Evolutionary conservation across 2,888 invertebrate species (phyloP).

Genomic region (Agapostemon virescens): DNA sequence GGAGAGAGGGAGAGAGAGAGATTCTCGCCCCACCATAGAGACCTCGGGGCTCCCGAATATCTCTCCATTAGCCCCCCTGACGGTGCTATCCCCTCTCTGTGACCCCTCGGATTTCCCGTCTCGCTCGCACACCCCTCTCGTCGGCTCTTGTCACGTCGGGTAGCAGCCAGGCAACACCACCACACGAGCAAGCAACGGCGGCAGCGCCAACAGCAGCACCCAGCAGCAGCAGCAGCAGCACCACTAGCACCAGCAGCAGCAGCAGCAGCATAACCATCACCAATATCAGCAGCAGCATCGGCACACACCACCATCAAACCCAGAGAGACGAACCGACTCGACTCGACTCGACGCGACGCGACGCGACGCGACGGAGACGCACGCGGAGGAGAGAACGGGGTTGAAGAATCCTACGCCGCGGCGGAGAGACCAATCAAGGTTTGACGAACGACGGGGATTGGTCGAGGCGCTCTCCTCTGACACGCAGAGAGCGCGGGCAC

Average conservation of each 20-base stretch:
- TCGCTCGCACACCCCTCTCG: slow-evolving; percentile 73
- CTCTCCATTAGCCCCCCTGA: slow-evolving; percentile 80
- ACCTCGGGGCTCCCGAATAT: slow-evolving; percentile 77
- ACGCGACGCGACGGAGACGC: slow-evolving; percentile 65
- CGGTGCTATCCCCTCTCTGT: slow-evolving; percentile 73
- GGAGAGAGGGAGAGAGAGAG: slow-evolving; percentile 29
- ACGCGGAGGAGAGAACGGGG: slow-evolving; percentile 74
- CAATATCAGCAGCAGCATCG: slow-evolving; percentile 55
- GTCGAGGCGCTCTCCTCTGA: slow-evolving; percentile 79
- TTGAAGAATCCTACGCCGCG: slow-evolving; percentile 79
- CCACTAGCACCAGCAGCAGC: slow-evolving; percentile 44
- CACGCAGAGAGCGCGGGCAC: slow-evolving; percentile 80
- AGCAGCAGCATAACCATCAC: slow-evolving; percentile 52
- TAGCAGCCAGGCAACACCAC: slow-evolving; percentile 68
- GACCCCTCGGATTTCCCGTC: slow-evolving; percentile 62
- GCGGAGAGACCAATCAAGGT: slow-evolving; percentile 83
- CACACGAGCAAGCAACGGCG: slow-evolving; percentile 56
- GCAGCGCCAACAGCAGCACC: slow-evolving; percentile 48
- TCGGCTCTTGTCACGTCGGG: slow-evolving; percentile 76
- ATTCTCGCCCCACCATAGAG: slow-evolving; percentile 72
- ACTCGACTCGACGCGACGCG: not conserved
- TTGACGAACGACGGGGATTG: slow-evolving; percentile 82
- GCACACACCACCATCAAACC: not conserved
- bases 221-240: slow-evolving; percentile 54
- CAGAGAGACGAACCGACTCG: not conserved